A percentile compares a stretch with the other conserved stretches of the same genome.
These are phyloP conservation scores for Melanotaenia maccullochi DNA, from an alignment of 2,797 vertebrate species.

Conservation along the genomic window DNA sequence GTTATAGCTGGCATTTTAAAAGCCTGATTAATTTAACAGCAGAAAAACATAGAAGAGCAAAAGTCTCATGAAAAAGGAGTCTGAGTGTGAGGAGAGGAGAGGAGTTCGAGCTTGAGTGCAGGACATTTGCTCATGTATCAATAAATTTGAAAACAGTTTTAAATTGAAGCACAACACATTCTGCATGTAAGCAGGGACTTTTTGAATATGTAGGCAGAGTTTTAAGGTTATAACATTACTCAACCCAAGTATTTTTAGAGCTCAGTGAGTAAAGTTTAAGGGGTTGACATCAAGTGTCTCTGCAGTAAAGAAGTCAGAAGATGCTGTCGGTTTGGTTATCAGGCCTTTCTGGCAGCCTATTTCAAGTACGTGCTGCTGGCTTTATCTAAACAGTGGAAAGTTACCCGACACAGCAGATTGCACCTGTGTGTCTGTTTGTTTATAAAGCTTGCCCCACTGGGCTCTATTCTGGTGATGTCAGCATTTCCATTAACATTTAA, in stretches of 20 bases:
- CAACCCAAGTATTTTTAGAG: neutral
- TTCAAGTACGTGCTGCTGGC: neutral
- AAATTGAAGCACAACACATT: too few species aligned
- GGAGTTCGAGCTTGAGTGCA: too few species aligned
- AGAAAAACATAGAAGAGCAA: too few species aligned
- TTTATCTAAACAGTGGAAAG: slow-evolving; percentile 36
- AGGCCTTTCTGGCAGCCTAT: neutral
- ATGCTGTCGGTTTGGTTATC: neutral
- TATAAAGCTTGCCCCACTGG: neutral
- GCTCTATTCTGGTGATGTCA: slow-evolving; percentile 27
- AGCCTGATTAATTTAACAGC: too few species aligned
- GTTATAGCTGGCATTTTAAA: too few species aligned
- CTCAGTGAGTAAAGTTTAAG: neutral
- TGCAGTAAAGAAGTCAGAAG: neutral
- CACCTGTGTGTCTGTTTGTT: neutral
- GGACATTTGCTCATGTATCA: too few species aligned
- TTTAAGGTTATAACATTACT: neutral
- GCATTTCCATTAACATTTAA: slow-evolving; percentile 9
- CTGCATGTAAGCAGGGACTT: too few species aligned
- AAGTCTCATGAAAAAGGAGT: too few species aligned
- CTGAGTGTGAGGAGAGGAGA: too few species aligned
- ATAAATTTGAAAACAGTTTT: too few species aligned
- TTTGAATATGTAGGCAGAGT: too few species aligned
- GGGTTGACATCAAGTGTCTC: neutral
- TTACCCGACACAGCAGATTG: slow-evolving; percentile 27